These are phyloP conservation scores for Coregonus ussuriensis DNA, from an alignment of 2,797 vertebrate genomes.

Conservation along the genomic window DNA sequence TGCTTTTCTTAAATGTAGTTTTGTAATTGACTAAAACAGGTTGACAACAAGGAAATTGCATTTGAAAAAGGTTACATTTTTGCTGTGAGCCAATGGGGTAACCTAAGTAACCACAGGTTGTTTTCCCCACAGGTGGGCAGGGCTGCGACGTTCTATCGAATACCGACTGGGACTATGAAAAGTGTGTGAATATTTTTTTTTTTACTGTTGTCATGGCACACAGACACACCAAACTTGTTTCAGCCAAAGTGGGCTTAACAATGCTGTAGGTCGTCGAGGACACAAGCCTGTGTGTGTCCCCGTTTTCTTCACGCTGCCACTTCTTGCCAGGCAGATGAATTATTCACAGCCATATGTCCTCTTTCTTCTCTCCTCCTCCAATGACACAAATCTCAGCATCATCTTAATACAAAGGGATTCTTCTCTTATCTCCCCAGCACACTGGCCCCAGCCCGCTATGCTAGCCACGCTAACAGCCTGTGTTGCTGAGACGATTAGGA, in stretches of 20 bases:
- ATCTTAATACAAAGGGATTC: slow-evolving; percentile 55
- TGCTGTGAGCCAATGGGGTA: too few species aligned
- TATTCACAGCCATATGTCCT: slow-evolving; percentile 56
- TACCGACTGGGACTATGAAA: not conserved
- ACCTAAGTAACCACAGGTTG: too few species aligned
- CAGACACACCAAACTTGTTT: slow-evolving; percentile 5
- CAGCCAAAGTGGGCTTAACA: not conserved
- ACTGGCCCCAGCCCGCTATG: slow-evolving; percentile 27
- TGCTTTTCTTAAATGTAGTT: too few species aligned
- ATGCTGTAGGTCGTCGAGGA: slow-evolving; percentile 29
- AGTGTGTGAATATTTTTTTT: not conserved
- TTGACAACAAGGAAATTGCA: too few species aligned
- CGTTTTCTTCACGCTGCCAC: slow-evolving; percentile 16
- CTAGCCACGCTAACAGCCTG: slow-evolving; percentile 26
- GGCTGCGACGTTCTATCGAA: too few species aligned
- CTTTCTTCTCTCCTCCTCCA: slow-evolving; percentile 16
- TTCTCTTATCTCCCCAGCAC: slow-evolving; percentile 57
- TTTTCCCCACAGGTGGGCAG: too few species aligned
- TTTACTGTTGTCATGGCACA: not conserved
- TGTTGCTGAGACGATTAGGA: slow-evolving; percentile 57
- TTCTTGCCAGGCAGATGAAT: slow-evolving; percentile 42
- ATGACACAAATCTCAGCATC: slow-evolving; percentile 57
- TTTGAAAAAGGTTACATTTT: too few species aligned
- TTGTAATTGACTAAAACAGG: too few species aligned
- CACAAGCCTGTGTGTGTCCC: slow-evolving; percentile 12